These are phyloP conservation scores for Liasis olivaceus DNA, from an alignment of 2,797 vertebrate species.

Conservation along the genomic window DNA sequence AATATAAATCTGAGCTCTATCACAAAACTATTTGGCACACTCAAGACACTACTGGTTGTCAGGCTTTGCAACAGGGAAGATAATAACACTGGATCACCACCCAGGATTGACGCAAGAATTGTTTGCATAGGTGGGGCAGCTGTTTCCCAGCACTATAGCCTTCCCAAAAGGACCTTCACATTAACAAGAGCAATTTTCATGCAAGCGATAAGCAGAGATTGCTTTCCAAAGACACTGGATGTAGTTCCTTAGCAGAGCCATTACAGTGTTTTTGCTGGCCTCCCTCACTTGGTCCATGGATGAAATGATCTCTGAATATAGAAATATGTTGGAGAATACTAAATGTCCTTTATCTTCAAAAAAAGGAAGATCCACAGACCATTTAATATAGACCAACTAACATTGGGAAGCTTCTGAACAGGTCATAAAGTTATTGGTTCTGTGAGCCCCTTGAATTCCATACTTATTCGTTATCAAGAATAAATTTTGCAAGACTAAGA, in stretches of 20 bases:
- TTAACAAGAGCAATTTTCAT: neutral
- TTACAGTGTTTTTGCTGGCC: neutral
- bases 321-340: neutral
- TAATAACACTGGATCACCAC: neutral
- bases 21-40: neutral
- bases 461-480: neutral
- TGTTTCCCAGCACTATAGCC: neutral
- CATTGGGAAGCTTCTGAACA: neutral
- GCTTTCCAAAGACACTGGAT: neutral
- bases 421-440: neutral
- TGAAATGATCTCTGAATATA: neutral
- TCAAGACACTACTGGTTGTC: too few relatives aligned
- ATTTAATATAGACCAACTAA: neutral
- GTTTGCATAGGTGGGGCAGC: neutral
- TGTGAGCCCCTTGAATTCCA: neutral
- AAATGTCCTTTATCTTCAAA: neutral
- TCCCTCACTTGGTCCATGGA: neutral
- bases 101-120: neutral
- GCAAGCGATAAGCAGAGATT: neutral
- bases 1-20: neutral
- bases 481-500: neutral
- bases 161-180: neutral
- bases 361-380: neutral
- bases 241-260: too few relatives aligned
- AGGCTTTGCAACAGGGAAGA: neutral